A percentile compares a stretch with the other conserved stretches of the same genome.
Evolutionary conservation across 2,888 invertebrate species (phyloP).

Genomic region (Acrobasis repandana): DNA sequence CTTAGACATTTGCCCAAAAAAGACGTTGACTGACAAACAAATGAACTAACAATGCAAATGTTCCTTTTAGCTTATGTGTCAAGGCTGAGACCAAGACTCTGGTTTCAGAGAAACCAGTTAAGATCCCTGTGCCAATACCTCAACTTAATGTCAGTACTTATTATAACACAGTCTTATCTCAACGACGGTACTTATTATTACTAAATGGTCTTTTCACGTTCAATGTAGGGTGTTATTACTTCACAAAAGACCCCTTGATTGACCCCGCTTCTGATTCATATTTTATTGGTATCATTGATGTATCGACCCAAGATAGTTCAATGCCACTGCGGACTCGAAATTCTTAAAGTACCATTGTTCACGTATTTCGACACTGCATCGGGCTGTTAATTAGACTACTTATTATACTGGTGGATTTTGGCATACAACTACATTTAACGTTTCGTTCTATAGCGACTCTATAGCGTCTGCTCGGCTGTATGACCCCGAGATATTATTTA

Average conservation of each 20-base stretch:
- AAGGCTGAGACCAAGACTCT: no score
- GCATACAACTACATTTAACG: constrained; percentile 10
- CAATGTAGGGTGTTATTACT: constrained; percentile 33
- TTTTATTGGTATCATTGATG: constrained; percentile 55
- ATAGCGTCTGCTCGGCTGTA: no score
- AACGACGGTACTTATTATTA: no score
- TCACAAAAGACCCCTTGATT: constrained; percentile 49
- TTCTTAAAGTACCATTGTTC: constrained; percentile 45
- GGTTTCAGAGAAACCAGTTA: no score
- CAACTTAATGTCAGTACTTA: no score
- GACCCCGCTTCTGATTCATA: constrained; percentile 53
- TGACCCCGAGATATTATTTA: no score
- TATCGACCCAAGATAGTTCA: constrained; percentile 52
- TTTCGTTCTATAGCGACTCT: not conserved
- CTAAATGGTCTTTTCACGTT: constrained; percentile 6
- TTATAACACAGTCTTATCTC: no score
- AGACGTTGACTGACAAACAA: no score
- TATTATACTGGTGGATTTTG: constrained; percentile 22
- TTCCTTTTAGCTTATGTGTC: no score
- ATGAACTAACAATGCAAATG: no score
- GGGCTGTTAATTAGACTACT: constrained; percentile 47
- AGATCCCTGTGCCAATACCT: no score
- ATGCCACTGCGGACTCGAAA: constrained; percentile 43
- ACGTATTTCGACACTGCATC: constrained; percentile 37
- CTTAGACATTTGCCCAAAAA: no score